Percentiles rank a stretch among this genome's conserved stretches.
phyloP scores from a whole-genome alignment of 2,888 invertebrate genomes.

The Hymenopus coronatus region DNA sequence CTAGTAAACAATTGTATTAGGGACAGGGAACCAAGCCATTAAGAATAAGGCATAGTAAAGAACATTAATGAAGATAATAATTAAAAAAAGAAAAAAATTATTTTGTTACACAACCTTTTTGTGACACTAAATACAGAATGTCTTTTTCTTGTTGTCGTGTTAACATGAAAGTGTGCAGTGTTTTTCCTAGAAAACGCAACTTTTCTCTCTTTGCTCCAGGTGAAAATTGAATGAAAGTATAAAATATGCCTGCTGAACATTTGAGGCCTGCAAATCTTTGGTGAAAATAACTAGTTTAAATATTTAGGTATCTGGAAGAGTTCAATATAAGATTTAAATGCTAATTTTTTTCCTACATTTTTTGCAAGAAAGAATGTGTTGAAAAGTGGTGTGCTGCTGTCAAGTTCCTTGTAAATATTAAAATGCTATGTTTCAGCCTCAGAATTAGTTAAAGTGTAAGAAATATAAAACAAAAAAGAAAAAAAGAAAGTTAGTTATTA shows the following conservation, averaged over 20 bases:
- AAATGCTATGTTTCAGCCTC: conserved; percentile 37
- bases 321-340: neutral
- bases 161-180: conserved; percentile 27
- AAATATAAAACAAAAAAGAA: conserved; percentile 1
- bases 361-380: neutral
- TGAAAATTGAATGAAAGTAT: neutral
- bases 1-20: conserved; percentile 16
- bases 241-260: neutral
- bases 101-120: conserved; percentile 36
- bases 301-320: neutral
- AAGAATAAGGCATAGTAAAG: conserved; percentile 16
- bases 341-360: neutral
- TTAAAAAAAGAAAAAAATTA: conserved; percentile 34
- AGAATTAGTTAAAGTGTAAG: conserved; percentile 14
- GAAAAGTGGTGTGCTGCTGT: conserved; percentile 18
- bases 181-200: conserved; percentile 25
- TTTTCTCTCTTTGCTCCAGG: conserved; percentile 24
- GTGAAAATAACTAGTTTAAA: neutral
- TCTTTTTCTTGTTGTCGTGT: conserved; percentile 31
- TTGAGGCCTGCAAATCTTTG: neutral
- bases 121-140: conserved; percentile 25
- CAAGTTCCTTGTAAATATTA: conserved; percentile 36
- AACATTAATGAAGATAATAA: conserved; percentile 23
- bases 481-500: conserved; percentile 5
- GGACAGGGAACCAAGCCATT: conserved; percentile 24